phyloP scores from a whole-genome alignment of 92 coral and sea anemone genomes.

The Montipora capitata region DNA sequence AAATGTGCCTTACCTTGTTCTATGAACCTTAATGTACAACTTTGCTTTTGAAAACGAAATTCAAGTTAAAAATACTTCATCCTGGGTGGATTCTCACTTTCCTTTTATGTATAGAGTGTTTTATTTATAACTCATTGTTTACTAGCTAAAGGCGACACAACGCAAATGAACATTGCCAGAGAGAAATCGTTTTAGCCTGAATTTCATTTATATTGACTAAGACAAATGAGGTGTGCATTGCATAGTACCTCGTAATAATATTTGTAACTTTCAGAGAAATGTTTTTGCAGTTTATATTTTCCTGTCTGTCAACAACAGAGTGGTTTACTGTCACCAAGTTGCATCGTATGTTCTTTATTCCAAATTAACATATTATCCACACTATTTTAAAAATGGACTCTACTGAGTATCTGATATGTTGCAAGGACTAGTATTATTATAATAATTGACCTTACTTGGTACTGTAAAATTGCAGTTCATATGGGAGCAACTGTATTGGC shows the following conservation, averaged over 20 bases:
- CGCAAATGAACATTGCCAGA: not conserved
- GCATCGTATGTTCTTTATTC: not conserved
- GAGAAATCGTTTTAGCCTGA: not conserved
- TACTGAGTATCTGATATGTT: not conserved
- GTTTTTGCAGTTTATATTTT: not conserved
- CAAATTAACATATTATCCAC: not conserved
- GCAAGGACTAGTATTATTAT: not conserved
- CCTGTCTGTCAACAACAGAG: not conserved
- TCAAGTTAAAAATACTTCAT: not conserved
- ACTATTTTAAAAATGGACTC: not conserved
- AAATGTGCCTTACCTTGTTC: not conserved
- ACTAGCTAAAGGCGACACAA: not conserved
- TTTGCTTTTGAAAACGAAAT: not conserved
- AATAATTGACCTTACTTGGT: not conserved
- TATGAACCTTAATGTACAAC: not conserved
- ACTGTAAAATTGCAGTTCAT: conserved; percentile 25
- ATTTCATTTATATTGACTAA: not conserved
- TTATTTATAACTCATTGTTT: not conserved
- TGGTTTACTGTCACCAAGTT: not conserved
- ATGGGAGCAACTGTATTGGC: conserved; percentile 65
- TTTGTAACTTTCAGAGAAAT: not conserved
- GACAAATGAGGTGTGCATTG: not conserved
- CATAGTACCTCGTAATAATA: no score
- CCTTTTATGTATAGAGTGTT: not conserved
- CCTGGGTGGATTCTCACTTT: not conserved